A percentile compares a stretch with the other conserved stretches of the same genome.
These are phyloP conservation scores for Drosophila algonquin DNA, from an alignment of 2,888 invertebrate species.

Conservation along the genomic window DNA sequence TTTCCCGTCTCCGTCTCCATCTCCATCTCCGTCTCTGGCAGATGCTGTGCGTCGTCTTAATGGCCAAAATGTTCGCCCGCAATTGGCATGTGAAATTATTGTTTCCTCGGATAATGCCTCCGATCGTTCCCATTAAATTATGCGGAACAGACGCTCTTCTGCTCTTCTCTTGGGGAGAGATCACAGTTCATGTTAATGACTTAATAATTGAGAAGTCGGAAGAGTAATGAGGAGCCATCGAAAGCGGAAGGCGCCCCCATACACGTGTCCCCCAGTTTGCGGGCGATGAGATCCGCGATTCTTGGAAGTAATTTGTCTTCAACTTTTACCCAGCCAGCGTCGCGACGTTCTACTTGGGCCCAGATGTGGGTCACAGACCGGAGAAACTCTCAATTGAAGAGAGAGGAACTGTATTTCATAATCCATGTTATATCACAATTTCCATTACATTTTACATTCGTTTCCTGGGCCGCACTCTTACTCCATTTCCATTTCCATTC, in stretches of 20 bases:
- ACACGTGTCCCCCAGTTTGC: conserved; percentile 4
- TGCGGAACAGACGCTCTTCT: conserved; percentile 24
- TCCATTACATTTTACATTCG: conserved; percentile 11
- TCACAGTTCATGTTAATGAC: conserved; percentile 55
- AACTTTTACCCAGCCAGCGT: conserved; percentile 17
- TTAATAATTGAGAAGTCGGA: conserved; percentile 63
- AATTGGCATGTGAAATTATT: conserved; percentile 33
- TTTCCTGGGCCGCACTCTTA: conserved; percentile 12
- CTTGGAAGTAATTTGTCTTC: conserved; percentile 16
- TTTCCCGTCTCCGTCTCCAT: conserved; percentile 42
- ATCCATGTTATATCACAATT: conserved; percentile 26
- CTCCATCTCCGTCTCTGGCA: conserved; percentile 19
- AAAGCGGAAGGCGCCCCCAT: conserved; percentile 37
- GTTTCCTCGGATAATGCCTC: conserved; percentile 23
- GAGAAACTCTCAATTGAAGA: neutral
- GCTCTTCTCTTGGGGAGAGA: neutral
- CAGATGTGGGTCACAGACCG: conserved; percentile 9
- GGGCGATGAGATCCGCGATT: conserved; percentile 29
- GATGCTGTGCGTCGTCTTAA: conserved; percentile 35
- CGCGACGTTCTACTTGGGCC: conserved; percentile 1
- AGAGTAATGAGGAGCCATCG: conserved; percentile 21
- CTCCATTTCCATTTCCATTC: neutral
- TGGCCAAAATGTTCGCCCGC: neutral
- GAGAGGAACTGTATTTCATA: conserved; percentile 29
- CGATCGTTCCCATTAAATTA: conserved; percentile 28